Evolutionary conservation across 2,797 vertebrate genomes (phyloP), one percentile per base, ranked within the genome.

Genomic region (Malurus splendens): DNA sequence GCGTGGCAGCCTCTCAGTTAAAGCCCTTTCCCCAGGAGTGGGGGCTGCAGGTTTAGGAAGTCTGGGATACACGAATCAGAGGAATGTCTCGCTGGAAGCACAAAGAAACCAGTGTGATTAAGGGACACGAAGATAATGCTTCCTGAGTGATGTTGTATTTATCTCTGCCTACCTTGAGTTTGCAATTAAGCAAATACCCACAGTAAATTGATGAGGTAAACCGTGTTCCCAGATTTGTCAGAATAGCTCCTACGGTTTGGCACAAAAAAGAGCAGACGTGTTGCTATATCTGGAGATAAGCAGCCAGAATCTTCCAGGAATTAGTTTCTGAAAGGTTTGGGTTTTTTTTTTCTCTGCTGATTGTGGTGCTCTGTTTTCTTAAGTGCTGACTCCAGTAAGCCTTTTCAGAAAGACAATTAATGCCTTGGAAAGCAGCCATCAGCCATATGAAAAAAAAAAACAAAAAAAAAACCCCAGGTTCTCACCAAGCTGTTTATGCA

Each of bases 341-440:
- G 15, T 42, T 60, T 30, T 67, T 55, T 73, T 71, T 52, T 47
- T 5, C 50, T 82, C 57, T 51, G 23, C 51, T 65, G 61, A 57
- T 85, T 9, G 18, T 44, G 42, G 18, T 47, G 32, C 65, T 90
- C 3, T 83, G 20, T 90, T 94, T 93, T 75, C 73, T 77, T 41
- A 72, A 83, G 42, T 79, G 60, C 77, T 89, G 76, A 87, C 79
- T 90, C 47, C 51, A 47, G 48, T 78, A 83, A 92, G 70, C 76
- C 60, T 90, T 92, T 90, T 81, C 71, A 66, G 82, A 87, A 87
- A 89, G 82, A 89, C 85, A 93, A 81, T 89, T 91, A 90, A 86
- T 82, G 83, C 25, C 90, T 78, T 94, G 90, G 90, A 92, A 95
- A 78, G 79, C 76, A 93, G 94, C 90, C 89, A 94, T 75, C 55